Evolutionary conservation across 1,140 invertebrate species (phyloP), one percentile per base, ranked within the genome.

Genomic region (Bombus turneri): DNA sequence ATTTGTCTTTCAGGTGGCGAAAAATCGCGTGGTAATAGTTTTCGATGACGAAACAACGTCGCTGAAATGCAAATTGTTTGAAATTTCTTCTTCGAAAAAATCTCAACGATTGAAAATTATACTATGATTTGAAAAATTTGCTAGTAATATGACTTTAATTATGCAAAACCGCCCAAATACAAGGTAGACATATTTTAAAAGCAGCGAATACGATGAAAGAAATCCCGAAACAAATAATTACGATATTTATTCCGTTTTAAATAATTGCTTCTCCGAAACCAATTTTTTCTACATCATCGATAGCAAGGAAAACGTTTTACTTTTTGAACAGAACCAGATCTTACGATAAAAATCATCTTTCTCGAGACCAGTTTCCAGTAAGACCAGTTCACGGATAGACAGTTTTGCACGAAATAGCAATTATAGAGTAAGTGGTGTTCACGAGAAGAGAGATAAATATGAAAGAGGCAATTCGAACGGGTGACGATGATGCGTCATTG

Each of bases 281-380:
- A 53, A 53, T 53, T 53, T 18, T 37, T 69, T 75, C 13, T 59
- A 22, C 8, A 25, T 39, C 53, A 25, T 47, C 34, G 28, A 28
- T 6, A 18, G 28, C 1, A 76, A 59, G 22, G 10, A 15, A 34
- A 18, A 39, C 22, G 22, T 28, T 64, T 64, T 64, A 31, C 47
- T 64, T 28, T 28, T 34, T 37, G 3, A 31, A 79, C n/a, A 37
- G 47, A 8, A 10, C 59, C 37, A 31, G 25, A 4, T 47, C 62
- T 41, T 2, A 25, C 18, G n/a, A 31, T 15, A 64, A 64, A 59
- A 59, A 28, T 59, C 25, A 18, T 31, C 13, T 31, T 66, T 31
- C 31, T 66, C 64, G 15, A 10, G 59, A 62, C 28, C 28, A n/a
- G 68, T 89, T 89, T 41, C 87, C 88, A 83, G 87, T 88, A 66